These are phyloP conservation scores for Rhabdomys dilectus DNA, from an alignment of 2,113 vertebrate species.

Conservation along the genomic window DNA sequence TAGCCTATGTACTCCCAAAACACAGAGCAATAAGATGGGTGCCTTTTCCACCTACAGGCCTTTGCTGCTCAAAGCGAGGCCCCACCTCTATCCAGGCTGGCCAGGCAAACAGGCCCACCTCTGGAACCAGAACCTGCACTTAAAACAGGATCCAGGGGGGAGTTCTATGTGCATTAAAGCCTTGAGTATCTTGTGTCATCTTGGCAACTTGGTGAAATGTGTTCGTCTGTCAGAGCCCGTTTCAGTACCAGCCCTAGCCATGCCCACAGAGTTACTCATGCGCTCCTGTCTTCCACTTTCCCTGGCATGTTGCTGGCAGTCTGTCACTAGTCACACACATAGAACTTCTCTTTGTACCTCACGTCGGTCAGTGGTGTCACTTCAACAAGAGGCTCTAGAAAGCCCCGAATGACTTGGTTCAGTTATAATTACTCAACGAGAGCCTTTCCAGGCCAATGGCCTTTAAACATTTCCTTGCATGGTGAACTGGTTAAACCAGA, in stretches of 20 bases:
- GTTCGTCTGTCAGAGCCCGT: not conserved
- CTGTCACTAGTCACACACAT: not conserved
- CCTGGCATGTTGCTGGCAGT: not conserved
- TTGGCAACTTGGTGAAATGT: constrained; percentile 1
- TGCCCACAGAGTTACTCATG: not conserved
- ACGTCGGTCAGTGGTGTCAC: not conserved
- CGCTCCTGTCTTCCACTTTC: not conserved
- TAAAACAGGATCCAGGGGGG: not conserved
- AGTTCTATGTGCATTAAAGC: not conserved
- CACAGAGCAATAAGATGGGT: not conserved
- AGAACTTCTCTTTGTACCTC: not conserved
- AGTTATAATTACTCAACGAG: not conserved
- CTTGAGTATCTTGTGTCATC: not conserved
- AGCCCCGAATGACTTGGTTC: not conserved
- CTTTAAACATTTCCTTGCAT: not conserved
- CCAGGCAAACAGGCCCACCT: not conserved
- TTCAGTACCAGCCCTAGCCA: not conserved
- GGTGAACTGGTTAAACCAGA: not conserved
- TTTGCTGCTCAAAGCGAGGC: not conserved
- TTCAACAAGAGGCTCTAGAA: constrained; percentile 9
- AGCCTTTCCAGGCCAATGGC: not conserved
- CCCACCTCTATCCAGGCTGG: not conserved
- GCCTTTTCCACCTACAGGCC: not conserved
- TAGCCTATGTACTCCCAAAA: not conserved
- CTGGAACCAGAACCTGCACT: not conserved